phyloP scores from a whole-genome alignment of 2,888 invertebrate genomes.

The Aelia acuminata region DNA sequence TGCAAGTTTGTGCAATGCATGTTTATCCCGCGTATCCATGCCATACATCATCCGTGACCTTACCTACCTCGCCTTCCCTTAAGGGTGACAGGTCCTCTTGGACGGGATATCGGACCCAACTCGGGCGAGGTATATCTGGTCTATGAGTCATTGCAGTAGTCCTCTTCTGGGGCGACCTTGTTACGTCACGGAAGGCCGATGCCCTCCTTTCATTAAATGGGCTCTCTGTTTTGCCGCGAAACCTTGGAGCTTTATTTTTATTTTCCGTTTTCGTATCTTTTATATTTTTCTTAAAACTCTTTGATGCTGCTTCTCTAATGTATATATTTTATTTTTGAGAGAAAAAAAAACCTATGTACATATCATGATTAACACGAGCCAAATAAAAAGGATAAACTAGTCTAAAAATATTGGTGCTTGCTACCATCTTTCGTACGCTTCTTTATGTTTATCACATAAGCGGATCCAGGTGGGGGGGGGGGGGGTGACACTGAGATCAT shows the following conservation, averaged over 20 bases:
- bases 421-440: no score
- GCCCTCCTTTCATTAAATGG: slow-evolving; percentile 20
- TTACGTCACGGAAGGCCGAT: neutral
- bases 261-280: neutral
- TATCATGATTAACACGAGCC: neutral
- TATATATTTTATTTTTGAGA: neutral
- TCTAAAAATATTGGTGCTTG: no score
- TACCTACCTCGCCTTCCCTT: neutral
- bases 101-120: neutral
- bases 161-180: slow-evolving; percentile 5
- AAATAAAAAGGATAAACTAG: no score
- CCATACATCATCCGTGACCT: neutral
- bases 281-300: neutral
- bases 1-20: neutral
- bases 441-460: no score
- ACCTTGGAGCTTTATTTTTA: neutral
- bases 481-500: no score
- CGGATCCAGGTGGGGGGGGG: no score
- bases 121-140: neutral
- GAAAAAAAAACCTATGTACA: neutral
- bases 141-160: neutral
- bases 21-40: neutral
- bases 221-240: neutral
- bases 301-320: neutral
- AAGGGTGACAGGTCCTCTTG: neutral